Evolutionary conservation across 2,888 invertebrate genomes (phyloP).

Genomic region (Oxyteleia sp.): DNA sequence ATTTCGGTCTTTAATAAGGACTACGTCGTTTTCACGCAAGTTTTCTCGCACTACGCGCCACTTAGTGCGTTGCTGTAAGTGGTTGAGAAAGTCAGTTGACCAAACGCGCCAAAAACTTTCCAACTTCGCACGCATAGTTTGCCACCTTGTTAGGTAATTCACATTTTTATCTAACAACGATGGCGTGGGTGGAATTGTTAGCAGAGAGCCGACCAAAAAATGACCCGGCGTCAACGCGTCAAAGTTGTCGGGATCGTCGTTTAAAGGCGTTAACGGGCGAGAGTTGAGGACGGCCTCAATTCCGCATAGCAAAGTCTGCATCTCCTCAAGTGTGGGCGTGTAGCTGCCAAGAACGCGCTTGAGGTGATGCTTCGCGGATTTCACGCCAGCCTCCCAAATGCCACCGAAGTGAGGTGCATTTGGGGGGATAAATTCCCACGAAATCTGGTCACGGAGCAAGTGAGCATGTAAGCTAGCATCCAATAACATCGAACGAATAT

Average conservation of each 20-base stretch:
- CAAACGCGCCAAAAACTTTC: conserved; percentile 77
- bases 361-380: conserved; percentile 5
- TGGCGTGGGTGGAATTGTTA: conserved; percentile 70
- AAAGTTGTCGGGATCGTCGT: no score
- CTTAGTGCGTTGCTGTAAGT: conserved; percentile 64
- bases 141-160: conserved; percentile 73
- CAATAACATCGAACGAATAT: not conserved
- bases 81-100: conserved; percentile 74
- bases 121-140: conserved; percentile 53
- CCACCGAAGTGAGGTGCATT: conserved; percentile 2
- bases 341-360: no score
- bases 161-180: conserved; percentile 58
- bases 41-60: conserved; percentile 8
- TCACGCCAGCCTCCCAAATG: no score
- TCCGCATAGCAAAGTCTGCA: no score
- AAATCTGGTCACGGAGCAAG: no score
- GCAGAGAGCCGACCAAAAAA: no score
- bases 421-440: no score
- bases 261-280: no score
- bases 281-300: no score
- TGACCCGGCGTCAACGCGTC: no score
- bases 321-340: conserved; percentile 2
- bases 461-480: not conserved
- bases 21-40: not conserved
- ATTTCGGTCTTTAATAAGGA: conserved; percentile 65